Evolutionary conservation across 2,888 invertebrate genomes (phyloP), one percentile per base, ranked within the genome.

Genomic region (Microctonus aethiopoides): DNA sequence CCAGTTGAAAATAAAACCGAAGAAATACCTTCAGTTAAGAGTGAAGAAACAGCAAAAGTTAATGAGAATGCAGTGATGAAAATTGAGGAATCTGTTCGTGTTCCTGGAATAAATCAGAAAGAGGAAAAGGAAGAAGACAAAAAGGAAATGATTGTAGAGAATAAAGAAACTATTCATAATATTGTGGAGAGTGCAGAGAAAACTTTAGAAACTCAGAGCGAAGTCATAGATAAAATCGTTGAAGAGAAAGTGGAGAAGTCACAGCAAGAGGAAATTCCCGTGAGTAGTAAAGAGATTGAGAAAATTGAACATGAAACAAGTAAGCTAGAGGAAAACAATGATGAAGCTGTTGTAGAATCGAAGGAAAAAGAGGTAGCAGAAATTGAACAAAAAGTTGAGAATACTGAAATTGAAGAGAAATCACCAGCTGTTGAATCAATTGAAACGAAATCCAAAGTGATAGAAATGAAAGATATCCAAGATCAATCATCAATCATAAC

Each of bases 111-210:
- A 76, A 20, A 70, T 9, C 65, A 67, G 5, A 74, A 77, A 64
- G 82, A 83, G 46, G 82, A 83, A 57, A 81, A 81, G 36, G 84
- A 86, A 1, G 82, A 83, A 56, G 81, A 81, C 36, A 84, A 86
- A 1, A 83, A 86, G 2, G 86, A 87, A 77, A 87, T 87, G 65
- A 84, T 86, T 5, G 87, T 86, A 71, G 88, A 87, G 70, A 87
- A 87, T 29, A 83, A 83, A 1, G 89, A 88, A 64, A 86, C 83
- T 34, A 84, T 83, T 64, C 84, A 86, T 62, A 85, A 85, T 11
- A 26, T 13, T 10, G 6, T 11, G 26, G 46, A 68, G 3, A 46
- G 10, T 39, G 70, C 68, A 13, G 61, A 62, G 10, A 66, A 34
- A 11, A 66, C 61, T 2, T 41, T 29, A 71, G 39, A 36, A 54